These are phyloP conservation scores for Aix galericulata DNA, from an alignment of 2,113 vertebrate species.

Conservation along the genomic window DNA sequence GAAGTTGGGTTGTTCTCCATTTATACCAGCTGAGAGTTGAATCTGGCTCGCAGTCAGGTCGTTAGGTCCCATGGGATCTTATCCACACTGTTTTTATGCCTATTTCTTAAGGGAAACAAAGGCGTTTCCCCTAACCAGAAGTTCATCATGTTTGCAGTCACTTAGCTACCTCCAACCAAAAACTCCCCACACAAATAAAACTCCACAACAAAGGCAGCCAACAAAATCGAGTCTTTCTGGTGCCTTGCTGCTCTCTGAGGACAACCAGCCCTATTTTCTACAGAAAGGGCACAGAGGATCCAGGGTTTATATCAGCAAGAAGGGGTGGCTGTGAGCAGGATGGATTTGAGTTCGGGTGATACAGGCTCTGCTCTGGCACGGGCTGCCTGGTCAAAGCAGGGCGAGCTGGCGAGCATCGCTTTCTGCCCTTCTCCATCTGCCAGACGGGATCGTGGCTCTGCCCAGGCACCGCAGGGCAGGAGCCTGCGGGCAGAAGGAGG, in stretches of 20 bases:
- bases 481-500: background rate
- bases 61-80: background rate
- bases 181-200: background rate
- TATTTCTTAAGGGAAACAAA: constrained; percentile 5
- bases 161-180: background rate
- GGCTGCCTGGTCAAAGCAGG: background rate
- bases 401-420: accelerated
- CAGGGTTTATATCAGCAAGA: background rate
- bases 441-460: background rate
- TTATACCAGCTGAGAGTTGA: background rate
- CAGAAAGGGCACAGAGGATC: background rate
- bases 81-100: background rate
- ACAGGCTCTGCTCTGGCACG: background rate
- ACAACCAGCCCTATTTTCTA: background rate
- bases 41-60: background rate
- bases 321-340: background rate
- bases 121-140: background rate
- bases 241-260: background rate
- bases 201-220: background rate
- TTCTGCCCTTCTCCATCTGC: background rate
- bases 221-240: background rate
- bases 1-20: background rate
- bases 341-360: background rate
- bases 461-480: background rate
- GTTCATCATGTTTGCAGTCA: background rate